phyloP scores from a whole-genome alignment of 2,113 vertebrate species.

The Tympanuchus pallidicinctus region DNA sequence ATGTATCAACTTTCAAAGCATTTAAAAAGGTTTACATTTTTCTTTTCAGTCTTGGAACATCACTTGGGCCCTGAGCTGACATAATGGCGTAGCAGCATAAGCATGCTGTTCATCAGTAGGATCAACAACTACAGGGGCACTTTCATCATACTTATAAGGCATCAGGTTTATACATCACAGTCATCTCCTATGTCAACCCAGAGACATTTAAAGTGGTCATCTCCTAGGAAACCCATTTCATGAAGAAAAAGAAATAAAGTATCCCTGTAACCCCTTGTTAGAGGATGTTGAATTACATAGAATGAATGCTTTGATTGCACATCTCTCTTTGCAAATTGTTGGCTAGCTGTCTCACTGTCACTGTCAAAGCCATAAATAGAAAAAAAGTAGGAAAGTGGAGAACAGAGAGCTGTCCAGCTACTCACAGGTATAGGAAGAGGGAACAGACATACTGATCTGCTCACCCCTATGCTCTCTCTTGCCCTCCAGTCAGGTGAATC shows the following conservation, averaged over 20 bases:
- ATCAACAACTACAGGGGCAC: not conserved
- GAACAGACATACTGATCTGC: not conserved
- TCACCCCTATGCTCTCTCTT: not conserved
- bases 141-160: not conserved
- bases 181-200: not conserved
- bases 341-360: not conserved
- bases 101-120: not conserved
- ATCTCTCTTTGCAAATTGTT: not conserved
- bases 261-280: rapidly evolving
- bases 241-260: not conserved
- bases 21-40: not conserved
- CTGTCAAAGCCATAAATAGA: not conserved
- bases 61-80: not conserved
- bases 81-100: not conserved
- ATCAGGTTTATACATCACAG: not conserved
- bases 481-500: not conserved
- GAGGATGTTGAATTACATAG: not conserved
- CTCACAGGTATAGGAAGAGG: not conserved
- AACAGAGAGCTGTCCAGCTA: not conserved
- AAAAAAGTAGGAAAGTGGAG: not conserved
- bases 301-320: not conserved
- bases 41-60: not conserved
- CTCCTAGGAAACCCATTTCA: not conserved
- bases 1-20: not conserved
- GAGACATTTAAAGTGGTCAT: not conserved